phyloP scores from a whole-genome alignment of 2,888 invertebrate species.

The Chloroclystis v-ata region DNA sequence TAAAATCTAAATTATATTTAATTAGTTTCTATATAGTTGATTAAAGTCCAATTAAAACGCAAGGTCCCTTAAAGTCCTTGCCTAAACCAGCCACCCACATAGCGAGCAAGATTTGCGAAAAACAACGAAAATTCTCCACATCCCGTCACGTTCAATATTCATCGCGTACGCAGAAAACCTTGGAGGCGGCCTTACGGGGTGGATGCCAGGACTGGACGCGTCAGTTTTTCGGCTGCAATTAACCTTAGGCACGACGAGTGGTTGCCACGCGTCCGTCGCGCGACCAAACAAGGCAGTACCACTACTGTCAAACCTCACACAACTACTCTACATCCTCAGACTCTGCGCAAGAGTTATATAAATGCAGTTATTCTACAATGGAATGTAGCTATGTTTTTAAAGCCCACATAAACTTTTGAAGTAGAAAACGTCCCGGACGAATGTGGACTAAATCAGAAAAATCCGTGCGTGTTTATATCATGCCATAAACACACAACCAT shows the following conservation, averaged over 20 bases:
- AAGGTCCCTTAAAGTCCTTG: conserved; percentile 14
- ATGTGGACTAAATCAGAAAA: too few species aligned
- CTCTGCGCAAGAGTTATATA: too few species aligned
- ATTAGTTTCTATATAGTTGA: too few species aligned
- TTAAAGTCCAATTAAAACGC: background rate
- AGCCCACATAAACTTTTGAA: too few species aligned
- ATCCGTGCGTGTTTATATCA: too few species aligned
- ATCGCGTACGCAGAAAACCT: conserved; percentile 58
- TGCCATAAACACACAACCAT: too few species aligned
- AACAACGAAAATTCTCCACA: conserved; percentile 51
- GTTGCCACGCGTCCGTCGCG: conserved; percentile 63
- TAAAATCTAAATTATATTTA: too few species aligned
- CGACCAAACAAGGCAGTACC: conserved; percentile 55
- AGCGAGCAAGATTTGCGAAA: conserved; percentile 31
- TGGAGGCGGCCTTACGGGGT: conserved; percentile 58
- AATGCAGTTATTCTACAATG: too few species aligned
- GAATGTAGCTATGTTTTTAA: too few species aligned
- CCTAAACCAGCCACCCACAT: conserved; percentile 48
- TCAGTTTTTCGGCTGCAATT: conserved; percentile 62
- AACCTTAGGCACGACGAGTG: conserved; percentile 56
- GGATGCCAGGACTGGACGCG: conserved; percentile 50
- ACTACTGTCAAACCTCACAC: too few species aligned
- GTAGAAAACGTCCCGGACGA: too few species aligned
- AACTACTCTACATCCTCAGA: too few species aligned
- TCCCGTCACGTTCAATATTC: conserved; percentile 60